Base-by-base conservation (phyloP, 1,140 invertebrate species). In the Bombus affinis region DNA sequence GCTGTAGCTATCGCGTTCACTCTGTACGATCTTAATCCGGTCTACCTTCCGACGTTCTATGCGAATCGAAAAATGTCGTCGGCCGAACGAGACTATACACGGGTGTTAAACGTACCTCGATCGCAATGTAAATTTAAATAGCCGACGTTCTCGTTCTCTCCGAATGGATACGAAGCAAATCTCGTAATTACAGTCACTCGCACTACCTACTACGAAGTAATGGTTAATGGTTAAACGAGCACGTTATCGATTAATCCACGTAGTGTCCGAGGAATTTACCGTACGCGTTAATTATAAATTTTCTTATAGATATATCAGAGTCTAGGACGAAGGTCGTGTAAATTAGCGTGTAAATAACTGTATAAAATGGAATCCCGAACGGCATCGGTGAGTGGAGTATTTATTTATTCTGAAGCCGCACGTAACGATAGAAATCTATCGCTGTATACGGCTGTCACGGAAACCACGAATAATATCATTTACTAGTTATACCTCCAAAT, bases 281-380 rank as follows among this genome's bases (percentile, higher is more conserved):
- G 28, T n/a, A 47, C 22, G 57, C 57, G 28, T 81, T 47, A 18
- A 65, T 57, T 59, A 62, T 77, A 28, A 37, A 81, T 57, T 76
- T 65, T 35, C 72, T 22, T 76, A 86, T 65, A 76, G 59, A 82
- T 70, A 71, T 65, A 86, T 57, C 15, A 66, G 37, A 85, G 44
- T 53, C 74, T 70, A 85, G 79, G 83, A 66, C 83, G 74, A 39
- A 65, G 57, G 89, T 91, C 85, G 89, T 95, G 94, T 95, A 95
- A 94, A 95, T 94, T 94, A 95, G 93, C 78, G 79, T 95, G 94
- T 95, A 95, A 95, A 95, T 95, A 95, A 93, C 91, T 95, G 94
- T 95, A 94, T 93, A 94, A 92, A 93, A 89, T 88, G 81, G 62
- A 70, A 90, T 86, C 76, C 13, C 42, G 59, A 65, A 78, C 62